Evolutionary conservation across 2,888 invertebrate genomes (phyloP).

Genomic region (Yponomeuta evonymella): DNA sequence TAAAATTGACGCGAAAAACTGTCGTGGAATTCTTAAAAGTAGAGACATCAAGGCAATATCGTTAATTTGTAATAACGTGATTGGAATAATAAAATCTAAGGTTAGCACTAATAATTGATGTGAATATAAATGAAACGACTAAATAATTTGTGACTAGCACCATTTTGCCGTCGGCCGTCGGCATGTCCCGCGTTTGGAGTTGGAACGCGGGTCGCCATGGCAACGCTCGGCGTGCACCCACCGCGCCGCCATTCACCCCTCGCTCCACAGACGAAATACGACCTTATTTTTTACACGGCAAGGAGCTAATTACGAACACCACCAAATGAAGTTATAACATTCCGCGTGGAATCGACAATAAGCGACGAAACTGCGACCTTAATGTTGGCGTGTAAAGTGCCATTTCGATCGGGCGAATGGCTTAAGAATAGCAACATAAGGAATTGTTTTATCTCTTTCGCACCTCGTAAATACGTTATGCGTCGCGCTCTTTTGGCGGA

Average conservation of each 20-base stretch:
- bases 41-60: background rate
- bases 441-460: conserved; percentile 74
- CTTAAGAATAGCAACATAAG: conserved; percentile 74
- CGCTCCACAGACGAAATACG: conserved; percentile 49
- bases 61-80: background rate
- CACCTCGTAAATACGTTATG: conserved; percentile 66
- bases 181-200: conserved; percentile 33
- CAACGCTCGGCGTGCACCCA: conserved; percentile 57
- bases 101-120: background rate
- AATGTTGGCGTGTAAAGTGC: conserved; percentile 62
- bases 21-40: background rate
- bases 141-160: background rate
- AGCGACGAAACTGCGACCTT: conserved; percentile 71
- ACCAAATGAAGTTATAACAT: conserved; percentile 70
- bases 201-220: conserved; percentile 76
- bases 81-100: background rate
- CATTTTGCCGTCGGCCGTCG: conserved; percentile 28
- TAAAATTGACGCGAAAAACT: background rate
- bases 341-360: conserved; percentile 63
- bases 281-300: conserved; percentile 49
- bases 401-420: conserved; percentile 61
- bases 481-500: conserved; percentile 56
- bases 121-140: background rate
- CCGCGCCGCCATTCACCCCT: conserved; percentile 40
- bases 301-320: conserved; percentile 50